Conservation (phyloP, 2,797 vertebrate species). For the Myoxocephalus aenaeus region DNA sequence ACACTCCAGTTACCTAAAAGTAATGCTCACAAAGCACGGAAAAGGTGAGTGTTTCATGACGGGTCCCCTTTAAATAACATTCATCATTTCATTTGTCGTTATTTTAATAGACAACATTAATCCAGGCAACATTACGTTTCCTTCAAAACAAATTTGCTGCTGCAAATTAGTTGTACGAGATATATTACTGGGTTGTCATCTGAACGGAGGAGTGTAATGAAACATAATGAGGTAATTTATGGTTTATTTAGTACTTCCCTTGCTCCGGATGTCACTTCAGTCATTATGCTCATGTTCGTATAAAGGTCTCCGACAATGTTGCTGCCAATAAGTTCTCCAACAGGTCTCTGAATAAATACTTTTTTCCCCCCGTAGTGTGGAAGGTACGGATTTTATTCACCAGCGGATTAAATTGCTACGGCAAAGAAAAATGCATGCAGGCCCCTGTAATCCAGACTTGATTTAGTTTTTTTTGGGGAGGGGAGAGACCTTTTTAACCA, state of each 20-base stretch:
- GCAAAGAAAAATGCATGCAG: neutral
- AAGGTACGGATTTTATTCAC: neutral
- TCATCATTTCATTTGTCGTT: neutral
- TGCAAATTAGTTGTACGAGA: neutral
- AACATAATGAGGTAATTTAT: neutral
- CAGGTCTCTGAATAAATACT: neutral
- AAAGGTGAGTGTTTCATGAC: neutral
- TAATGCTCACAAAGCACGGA: neutral
- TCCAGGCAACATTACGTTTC: neutral
- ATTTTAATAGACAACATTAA: neutral
- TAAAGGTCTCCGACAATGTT: neutral
- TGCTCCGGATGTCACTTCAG: neutral
- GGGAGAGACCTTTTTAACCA: neutral
- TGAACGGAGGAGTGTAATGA: neutral
- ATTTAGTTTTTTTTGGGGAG: neutral
- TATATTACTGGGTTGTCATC: neutral
- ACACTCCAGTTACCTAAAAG: neutral
- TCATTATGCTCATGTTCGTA: neutral
- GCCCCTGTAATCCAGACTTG: neutral
- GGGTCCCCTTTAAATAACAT: neutral
- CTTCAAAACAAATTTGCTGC: neutral
- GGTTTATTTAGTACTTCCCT: neutral
- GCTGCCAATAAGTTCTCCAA: neutral
- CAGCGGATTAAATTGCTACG: fast-evolving
- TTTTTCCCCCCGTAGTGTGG: neutral